Conservation (phyloP, 35 echinoderm and acorn worm species). For the Hemicentrotus pulcherrimus region DNA sequence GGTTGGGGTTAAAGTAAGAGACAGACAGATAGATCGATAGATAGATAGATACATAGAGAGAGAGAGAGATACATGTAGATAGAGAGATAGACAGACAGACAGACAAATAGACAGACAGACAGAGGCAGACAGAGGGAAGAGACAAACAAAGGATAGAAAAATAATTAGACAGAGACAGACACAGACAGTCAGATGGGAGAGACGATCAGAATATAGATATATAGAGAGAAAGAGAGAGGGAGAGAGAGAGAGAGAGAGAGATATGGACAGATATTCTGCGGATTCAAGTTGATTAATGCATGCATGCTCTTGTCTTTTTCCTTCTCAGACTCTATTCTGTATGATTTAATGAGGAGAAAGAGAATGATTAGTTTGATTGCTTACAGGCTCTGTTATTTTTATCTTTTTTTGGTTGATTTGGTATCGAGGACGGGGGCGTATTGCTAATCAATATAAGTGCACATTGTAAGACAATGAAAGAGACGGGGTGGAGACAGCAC, state of each 20-base stretch:
- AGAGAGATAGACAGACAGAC: neutral
- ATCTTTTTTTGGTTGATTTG: neutral
- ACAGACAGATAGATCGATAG: neutral
- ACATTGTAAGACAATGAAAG: neutral
- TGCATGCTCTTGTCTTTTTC: neutral
- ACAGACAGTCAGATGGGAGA: no score
- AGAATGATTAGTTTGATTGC: slow-evolving; percentile 2
- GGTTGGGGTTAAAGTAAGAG: no score
- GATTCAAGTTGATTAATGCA: neutral
- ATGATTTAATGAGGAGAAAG: neutral
- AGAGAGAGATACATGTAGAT: neutral
- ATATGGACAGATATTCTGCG: neutral
- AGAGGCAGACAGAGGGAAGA: neutral
- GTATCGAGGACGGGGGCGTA: neutral
- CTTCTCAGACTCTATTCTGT: neutral
- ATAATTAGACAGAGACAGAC: no score
- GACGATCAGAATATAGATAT: no score
- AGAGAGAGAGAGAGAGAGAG: neutral
- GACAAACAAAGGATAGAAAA: neutral
- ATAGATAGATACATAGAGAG: no score
- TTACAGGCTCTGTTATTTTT: neutral
- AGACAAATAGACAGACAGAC: no score
- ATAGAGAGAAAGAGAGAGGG: neutral
- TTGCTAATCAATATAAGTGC: neutral
- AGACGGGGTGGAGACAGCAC: neutral